Evolutionary conservation across 1,140 invertebrate genomes (phyloP).

Genomic region (Magallana ariakensis): DNA sequence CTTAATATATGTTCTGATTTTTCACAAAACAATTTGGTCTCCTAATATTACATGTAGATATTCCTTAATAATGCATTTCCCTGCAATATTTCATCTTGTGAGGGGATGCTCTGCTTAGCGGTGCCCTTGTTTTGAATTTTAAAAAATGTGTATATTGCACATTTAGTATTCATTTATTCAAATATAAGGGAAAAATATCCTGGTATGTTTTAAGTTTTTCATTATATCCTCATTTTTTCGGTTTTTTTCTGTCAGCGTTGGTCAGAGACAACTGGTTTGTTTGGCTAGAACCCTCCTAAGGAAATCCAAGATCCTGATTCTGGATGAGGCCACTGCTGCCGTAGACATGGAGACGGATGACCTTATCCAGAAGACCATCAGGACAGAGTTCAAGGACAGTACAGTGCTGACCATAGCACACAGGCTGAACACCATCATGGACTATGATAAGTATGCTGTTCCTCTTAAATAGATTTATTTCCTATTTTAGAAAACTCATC

Average conservation of each 20-base stretch:
- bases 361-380: slow-evolving; percentile 79
- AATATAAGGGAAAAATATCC: too few relatives aligned
- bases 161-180: too few relatives aligned
- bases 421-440: slow-evolving; percentile 81
- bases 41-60: too few relatives aligned
- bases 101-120: too few relatives aligned
- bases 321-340: slow-evolving; percentile 82
- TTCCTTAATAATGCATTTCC: too few relatives aligned
- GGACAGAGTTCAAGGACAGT: slow-evolving; percentile 76
- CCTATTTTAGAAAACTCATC: too few relatives aligned
- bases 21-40: too few relatives aligned
- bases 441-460: slow-evolving; percentile 73
- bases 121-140: too few relatives aligned
- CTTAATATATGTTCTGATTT: too few relatives aligned
- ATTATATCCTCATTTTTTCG: not conserved
- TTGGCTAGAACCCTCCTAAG: slow-evolving; percentile 81
- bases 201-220: too few relatives aligned
- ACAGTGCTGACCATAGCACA: slow-evolving; percentile 81
- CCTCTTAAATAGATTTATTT: not conserved
- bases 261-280: slow-evolving; percentile 82
- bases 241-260: slow-evolving; percentile 81
- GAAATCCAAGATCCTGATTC: slow-evolving; percentile 87
- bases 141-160: too few relatives aligned
- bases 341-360: slow-evolving; percentile 80
- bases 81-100: too few relatives aligned